Percentiles rank a stretch among this genome's conserved stretches.
phyloP scores from a whole-genome alignment of 2,113 vertebrate genomes.

The Menura novaehollandiae region DNA sequence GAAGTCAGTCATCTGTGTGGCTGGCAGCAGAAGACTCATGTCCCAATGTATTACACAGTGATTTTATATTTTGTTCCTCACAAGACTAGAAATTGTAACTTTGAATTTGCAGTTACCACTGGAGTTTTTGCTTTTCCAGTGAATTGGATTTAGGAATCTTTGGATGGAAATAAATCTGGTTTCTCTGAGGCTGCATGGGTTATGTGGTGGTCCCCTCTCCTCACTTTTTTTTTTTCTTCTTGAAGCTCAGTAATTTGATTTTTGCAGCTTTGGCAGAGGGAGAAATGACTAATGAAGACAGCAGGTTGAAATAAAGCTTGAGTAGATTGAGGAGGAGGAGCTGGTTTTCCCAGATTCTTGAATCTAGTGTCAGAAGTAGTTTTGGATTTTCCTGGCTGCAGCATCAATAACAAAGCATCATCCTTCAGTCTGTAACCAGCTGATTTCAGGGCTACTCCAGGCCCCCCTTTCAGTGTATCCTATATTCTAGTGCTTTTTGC shows the following conservation, averaged over 20 bases:
- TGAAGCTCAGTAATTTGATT: not conserved
- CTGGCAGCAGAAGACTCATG: not conserved
- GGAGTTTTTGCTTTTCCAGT: not conserved
- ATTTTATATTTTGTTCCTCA: not conserved
- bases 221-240: not conserved
- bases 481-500: not conserved
- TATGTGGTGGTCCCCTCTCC: not conserved
- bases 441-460: not conserved
- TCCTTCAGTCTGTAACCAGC: not conserved
- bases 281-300: not conserved
- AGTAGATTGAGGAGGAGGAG: not conserved
- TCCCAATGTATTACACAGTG: not conserved
- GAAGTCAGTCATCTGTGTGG: not conserved
- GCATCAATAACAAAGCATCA: not conserved
- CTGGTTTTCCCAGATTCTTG: not conserved
- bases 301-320: not conserved
- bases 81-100: not conserved
- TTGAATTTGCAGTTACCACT: not conserved
- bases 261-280: not conserved
- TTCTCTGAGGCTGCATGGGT: not conserved
- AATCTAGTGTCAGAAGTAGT: not conserved
- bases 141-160: not conserved
- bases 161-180: not conserved
- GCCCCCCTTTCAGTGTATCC: not conserved
- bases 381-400: not conserved